phyloP scores from a whole-genome alignment of 2,113 vertebrate genomes.

The Aegotheles bennettii region DNA sequence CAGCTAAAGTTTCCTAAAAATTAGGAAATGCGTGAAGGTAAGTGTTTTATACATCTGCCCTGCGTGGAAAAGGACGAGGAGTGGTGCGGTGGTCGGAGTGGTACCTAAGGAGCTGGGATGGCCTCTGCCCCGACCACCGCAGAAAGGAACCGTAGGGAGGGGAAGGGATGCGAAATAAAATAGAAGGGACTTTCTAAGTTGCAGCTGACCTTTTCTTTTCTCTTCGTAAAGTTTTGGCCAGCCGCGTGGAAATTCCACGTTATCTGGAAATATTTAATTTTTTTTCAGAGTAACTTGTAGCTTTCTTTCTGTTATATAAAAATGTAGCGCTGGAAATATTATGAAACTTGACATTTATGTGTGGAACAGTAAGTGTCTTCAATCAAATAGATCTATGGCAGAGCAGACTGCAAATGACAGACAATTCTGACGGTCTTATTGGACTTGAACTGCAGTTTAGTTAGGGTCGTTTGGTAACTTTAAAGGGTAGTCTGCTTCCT shows the following conservation, averaged over 20 bases:
- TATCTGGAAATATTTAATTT: conserved; percentile 24
- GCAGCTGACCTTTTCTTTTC: conserved; percentile 11
- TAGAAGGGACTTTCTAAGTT: not conserved
- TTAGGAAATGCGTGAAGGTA: conserved; percentile 65
- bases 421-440: conserved; percentile 54
- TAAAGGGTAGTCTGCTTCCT: not conserved
- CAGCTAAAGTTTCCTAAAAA: not conserved
- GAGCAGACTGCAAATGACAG: conserved; percentile 47
- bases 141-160: not conserved
- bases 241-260: not conserved
- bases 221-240: conserved; percentile 13
- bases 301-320: conserved; percentile 12
- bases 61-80: not conserved
- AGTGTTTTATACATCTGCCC: conserved; percentile 44
- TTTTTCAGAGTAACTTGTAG: not conserved
- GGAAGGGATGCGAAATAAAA: not conserved
- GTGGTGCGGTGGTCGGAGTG: not conserved
- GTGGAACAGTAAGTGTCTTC: conserved; percentile 56
- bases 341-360: conserved; percentile 68
- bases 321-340: conserved; percentile 45
- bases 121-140: not conserved
- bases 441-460: conserved; percentile 44
- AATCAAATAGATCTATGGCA: conserved; percentile 62
- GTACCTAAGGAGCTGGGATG: not conserved
- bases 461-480: conserved; percentile 27